Conservation (phyloP, 1,140 invertebrate species). For the Habropoda laboriosa region DNA sequence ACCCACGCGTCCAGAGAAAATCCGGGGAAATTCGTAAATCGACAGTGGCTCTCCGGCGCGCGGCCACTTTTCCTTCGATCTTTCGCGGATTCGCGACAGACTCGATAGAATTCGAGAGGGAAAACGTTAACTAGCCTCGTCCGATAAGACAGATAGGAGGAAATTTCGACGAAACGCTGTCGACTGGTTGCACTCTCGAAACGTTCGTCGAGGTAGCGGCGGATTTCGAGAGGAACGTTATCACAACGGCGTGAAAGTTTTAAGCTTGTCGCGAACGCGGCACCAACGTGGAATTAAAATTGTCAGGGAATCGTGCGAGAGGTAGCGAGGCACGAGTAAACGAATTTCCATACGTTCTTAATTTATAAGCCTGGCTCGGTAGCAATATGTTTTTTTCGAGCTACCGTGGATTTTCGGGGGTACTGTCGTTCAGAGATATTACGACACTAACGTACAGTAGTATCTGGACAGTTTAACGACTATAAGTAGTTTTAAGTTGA, state of each 20-base stretch:
- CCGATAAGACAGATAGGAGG: too few species aligned
- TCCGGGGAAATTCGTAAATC: not conserved
- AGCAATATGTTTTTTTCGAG: not conserved
- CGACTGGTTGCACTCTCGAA: too few species aligned
- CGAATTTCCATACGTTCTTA: not conserved
- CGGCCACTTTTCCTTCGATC: not conserved
- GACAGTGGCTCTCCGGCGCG: not conserved
- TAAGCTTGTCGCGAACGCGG: not conserved
- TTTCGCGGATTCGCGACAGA: not conserved
- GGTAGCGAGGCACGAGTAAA: not conserved
- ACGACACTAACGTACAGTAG: too few species aligned
- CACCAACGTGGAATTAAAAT: not conserved
- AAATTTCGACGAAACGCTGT: too few species aligned
- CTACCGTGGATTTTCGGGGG: not conserved
- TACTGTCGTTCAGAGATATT: too few species aligned
- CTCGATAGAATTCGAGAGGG: not conserved
- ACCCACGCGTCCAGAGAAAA: too few species aligned
- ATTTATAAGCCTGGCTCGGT: not conserved
- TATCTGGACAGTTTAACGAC: too few species aligned
- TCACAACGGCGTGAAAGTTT: constrained; percentile 13
- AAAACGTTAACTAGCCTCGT: not conserved
- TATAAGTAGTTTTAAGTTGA: too few species aligned
- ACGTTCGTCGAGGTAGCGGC: not conserved
- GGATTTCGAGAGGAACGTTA: not conserved
- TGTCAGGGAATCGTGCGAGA: not conserved